Percentiles rank a stretch among this genome's conserved stretches.
Conservation (phyloP, 2,888 invertebrate species). For the Agrochola lychnidis region DNA sequence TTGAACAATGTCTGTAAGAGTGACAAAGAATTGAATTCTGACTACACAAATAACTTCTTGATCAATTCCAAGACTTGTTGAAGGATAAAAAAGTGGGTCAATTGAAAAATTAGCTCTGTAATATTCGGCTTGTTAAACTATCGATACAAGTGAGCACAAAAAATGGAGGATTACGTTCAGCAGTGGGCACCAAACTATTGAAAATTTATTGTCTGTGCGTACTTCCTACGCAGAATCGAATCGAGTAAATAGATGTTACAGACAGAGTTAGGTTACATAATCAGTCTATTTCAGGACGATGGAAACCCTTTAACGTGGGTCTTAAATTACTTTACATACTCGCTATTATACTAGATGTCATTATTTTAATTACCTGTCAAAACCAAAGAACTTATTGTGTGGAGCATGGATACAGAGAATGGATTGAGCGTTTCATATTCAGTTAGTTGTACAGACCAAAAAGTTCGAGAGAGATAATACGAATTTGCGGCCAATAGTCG, state of each 20-base stretch:
- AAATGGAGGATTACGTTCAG: background rate
- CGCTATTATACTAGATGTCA: background rate
- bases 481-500: too few species aligned
- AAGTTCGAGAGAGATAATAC: too few species aligned
- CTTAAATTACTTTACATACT: conserved; percentile 25
- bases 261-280: conserved; percentile 5
- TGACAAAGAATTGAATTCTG: background rate
- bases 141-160: background rate
- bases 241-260: conserved; percentile 12
- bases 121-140: background rate
- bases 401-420: background rate
- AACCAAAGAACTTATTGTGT: conserved; percentile 18
- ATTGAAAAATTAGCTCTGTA: background rate
- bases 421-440: too few species aligned
- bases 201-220: background rate
- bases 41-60: background rate
- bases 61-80: background rate
- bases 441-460: too few species aligned
- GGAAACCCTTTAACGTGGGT: conserved; percentile 7
- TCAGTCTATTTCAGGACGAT: conserved; percentile 2
- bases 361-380: conserved; percentile 43
- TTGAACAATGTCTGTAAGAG: background rate
- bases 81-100: background rate
- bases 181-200: background rate
- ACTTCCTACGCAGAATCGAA: background rate